These are phyloP conservation scores for Chelon auratus DNA, from an alignment of 2,797 vertebrate genomes.

Conservation along the genomic window DNA sequence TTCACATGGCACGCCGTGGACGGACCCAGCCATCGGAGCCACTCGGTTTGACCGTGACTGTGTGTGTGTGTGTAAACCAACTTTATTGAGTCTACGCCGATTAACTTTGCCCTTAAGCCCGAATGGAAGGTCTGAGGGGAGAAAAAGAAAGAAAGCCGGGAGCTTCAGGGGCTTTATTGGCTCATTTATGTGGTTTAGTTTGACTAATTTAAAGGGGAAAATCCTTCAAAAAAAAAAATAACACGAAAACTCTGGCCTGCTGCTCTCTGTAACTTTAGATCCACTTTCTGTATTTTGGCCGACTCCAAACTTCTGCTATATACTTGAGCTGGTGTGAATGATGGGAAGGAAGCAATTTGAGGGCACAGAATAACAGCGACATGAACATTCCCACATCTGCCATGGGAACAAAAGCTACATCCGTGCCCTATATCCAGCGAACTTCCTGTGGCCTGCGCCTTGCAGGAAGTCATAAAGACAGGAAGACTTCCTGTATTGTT, in stretches of 20 bases:
- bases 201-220: conserved; percentile 5
- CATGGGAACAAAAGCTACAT: conserved; percentile 66
- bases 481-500: conserved; percentile 85
- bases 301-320: not conserved
- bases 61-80: conserved; percentile 26
- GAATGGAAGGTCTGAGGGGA: conserved; percentile 2
- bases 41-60: conserved; percentile 37
- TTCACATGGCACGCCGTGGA: conserved; percentile 40
- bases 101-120: conserved; percentile 36
- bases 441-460: conserved; percentile 74
- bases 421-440: conserved; percentile 59
- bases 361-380: conserved; percentile 33
- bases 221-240: not conserved
- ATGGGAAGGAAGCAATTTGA: conserved; percentile 61
- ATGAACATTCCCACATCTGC: conserved; percentile 71
- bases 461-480: conserved; percentile 85
- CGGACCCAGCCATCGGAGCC: conserved; percentile 20
- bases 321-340: conserved; percentile 16
- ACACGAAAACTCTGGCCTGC: not conserved
- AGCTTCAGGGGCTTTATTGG: conserved; percentile 48
- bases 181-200: conserved; percentile 30
- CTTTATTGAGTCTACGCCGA: conserved; percentile 35
- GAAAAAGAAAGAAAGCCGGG: conserved; percentile 1
- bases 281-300: no score
- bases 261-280: not conserved